Base-by-base conservation (phyloP, 2,888 invertebrate species). In the Polydrusus cervinus region DNA sequence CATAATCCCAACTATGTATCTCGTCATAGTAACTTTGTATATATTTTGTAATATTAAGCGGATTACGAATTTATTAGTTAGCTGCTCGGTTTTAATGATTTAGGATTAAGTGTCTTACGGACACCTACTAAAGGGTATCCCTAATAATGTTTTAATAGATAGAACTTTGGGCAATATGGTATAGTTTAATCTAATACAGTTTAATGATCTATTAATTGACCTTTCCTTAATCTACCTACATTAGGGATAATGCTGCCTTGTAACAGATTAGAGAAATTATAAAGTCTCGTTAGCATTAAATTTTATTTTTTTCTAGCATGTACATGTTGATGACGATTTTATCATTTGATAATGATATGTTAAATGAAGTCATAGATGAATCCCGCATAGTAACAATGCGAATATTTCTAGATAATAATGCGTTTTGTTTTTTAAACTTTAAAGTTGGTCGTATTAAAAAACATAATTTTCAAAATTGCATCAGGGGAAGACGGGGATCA, bases 31-130 rank as follows among this genome's bases (percentile, higher is more conserved):
- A 49, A 49, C 11, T 16, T 18, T 51, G 20, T 51, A 51, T 11
- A 51, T 16, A 51, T 20, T 51, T 20, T 51, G 51, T 51, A 47
- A 47, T 16, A n/a, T 51, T 18, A 5, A 11, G 51, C 20, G 20
- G 51, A 10, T 13, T 20, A 18, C 51, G 20, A 10, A 51, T 51
- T 18, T 51, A 20, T 9, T 11, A 18, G 10, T 51, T 11, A 51
- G 10, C 20, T 18, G 18, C 20, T 51, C 18, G 51, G 20, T 51
- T 51, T 47, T 51, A 51, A 51, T 51, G 51, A 51, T 51, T 51
- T 51, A 51, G 51, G 51, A 51, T 51, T 18, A 51, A 51, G 51
- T 20, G 51, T 51, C 18, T 51, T 51, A 18, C 18, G 20, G 8
- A 51, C 20, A 51, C 20, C 51, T 51, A 18, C 18, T 51, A 11